Base-by-base conservation (phyloP, 2,888 invertebrate genomes). In the Trachelus troglodyta region DNA sequence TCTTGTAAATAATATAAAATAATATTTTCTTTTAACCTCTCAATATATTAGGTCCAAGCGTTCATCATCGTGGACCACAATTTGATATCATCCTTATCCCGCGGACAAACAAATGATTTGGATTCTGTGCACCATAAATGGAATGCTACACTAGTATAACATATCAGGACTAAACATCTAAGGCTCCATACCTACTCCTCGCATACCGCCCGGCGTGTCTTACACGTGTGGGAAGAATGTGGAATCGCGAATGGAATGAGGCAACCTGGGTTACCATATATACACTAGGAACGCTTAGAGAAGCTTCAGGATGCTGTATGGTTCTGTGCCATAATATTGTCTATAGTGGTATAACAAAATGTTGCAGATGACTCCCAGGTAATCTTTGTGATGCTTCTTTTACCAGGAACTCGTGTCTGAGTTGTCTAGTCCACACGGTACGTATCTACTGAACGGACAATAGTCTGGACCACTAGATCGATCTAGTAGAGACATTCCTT, bases 181-280 rank as follows among this genome's bases (percentile, higher is more conserved):
- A 85, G 83, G 83, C 84, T 84, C 84, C 83, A 81, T 84, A 82
- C 83, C 85, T 83, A 85, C 86, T 83, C 56, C 69, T 56, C 71
- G 0, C 33, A 12, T 34, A 71, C 71, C 71, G 15, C 31, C 79
- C 40, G 84, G 85, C 88, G 87, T 87, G 89, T 87, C 86, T 87
- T 86, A 87, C 87, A 89, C 89, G 90, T 90, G 89, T 90, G 89
- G 89, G 90, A 90, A 90, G 90, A 90, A 90, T 90, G 90, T 89
- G 88, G 89, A 90, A 90, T 89, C 89, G 87, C 87, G 85, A 85
- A 87, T 87, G 89, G 89, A 89, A 89, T 89, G 88, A 88, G 86
- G 89, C 87, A 89, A 89, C 87, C 84, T 83, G 84, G 84, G 85
- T 86, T 79, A 69, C 31, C 56, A 56, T 56, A 56, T 56, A 56